These are phyloP conservation scores for Myanophis thanlyinensis DNA, from an alignment of 2,113 vertebrate genomes.

Conservation along the genomic window DNA sequence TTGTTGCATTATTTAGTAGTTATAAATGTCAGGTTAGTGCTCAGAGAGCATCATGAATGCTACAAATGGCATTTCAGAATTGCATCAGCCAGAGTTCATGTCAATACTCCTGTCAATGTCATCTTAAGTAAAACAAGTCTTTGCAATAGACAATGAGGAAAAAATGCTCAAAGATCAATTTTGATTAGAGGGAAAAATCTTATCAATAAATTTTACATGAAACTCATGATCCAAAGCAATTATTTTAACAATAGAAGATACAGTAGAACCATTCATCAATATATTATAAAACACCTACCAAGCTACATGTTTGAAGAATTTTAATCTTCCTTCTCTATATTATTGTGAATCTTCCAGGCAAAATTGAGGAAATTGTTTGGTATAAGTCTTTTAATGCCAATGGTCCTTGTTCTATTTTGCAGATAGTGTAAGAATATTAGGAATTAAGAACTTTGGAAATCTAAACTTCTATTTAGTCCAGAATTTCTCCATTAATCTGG, in stretches of 20 bases:
- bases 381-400: not conserved
- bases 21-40: slow-evolving; percentile 72
- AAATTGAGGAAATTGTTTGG: not conserved
- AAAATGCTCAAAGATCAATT: not conserved
- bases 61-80: slow-evolving; percentile 66
- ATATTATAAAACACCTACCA: slow-evolving; percentile 20
- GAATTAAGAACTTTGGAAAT: not conserved
- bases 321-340: slow-evolving; percentile 26
- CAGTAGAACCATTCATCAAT: slow-evolving; percentile 19
- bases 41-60: slow-evolving; percentile 44
- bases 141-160: not conserved
- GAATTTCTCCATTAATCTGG: not conserved
- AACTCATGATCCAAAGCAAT: slow-evolving; percentile 20
- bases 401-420: not conserved
- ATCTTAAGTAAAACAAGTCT: slow-evolving; percentile 8
- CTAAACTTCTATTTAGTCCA: not conserved
- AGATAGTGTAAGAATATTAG: not conserved
- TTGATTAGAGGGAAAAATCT: not conserved
- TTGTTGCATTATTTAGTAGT: slow-evolving; percentile 74
- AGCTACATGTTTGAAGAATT: slow-evolving; percentile 20
- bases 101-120: slow-evolving; percentile 45
- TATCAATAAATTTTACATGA: slow-evolving; percentile 27
- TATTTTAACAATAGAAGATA: slow-evolving; percentile 36
- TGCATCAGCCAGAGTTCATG: slow-evolving; percentile 64
- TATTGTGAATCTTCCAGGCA: not conserved